Base-by-base conservation (phyloP, 2,113 vertebrate species). In the Oplegnathus fasciatus region DNA sequence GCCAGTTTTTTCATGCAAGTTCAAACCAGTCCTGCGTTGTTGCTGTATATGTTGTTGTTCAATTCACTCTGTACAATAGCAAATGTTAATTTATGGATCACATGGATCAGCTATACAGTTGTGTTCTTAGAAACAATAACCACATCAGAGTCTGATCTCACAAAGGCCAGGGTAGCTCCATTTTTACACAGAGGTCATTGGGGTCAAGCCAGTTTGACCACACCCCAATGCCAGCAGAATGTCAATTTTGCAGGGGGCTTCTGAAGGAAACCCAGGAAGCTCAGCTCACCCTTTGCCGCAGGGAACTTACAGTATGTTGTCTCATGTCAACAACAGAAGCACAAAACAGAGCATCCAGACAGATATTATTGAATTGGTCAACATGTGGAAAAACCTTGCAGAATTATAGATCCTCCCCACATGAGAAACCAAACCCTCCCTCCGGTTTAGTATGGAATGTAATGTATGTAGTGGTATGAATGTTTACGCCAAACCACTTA, bases 151-250 rank as follows among this genome's bases (percentile, higher is more conserved):
- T 37, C 58, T 22, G n/a, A 42, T 22, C 11, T 61, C 30, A 20
- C 11, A 1, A 6, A 52, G 28, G 22, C 37, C 37, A 34, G 65
- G 6, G 18, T 78, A n/a, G 9, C 32, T 28, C 22, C 32, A 26
- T 28, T 14, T 75, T 74, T 7, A 34, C 73, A 26, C 69, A 66
- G 22, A 34, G 61, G 61, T 58, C 79, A 48, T 0, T 66, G 60
- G 50, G 34, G 70, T 74, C 22, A 58, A 22, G 48, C 34, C 48
- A 26, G 61, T 73, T 37, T 15, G 50, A 18, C 13, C 24, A 62
- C 57, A 48, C 10, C 44, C 18, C 22, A 48, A 22, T 13, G 6
- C 18, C 57, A 55, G 17, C 34, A 42, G 30, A 40, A 24, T 61
- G 44, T 62, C 24, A 26, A 24, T 70, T 61, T 60, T 46, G 3